A percentile compares a stretch with the other conserved stretches of the same genome.
Evolutionary conservation across 1,140 invertebrate genomes (phyloP).

Genomic region (Drosophila sp.): DNA sequence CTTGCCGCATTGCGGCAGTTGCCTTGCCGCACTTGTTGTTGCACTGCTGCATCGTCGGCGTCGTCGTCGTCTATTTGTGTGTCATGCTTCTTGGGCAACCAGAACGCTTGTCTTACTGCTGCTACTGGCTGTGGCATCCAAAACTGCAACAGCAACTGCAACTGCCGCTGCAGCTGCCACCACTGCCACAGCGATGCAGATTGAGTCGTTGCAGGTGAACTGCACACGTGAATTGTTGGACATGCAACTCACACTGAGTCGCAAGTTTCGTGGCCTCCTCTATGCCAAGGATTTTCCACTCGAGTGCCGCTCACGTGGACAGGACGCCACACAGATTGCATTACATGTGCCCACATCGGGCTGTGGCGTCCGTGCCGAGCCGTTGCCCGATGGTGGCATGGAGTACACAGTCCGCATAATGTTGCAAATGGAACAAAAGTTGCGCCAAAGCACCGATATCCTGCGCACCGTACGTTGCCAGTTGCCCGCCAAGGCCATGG

Average conservation of each 20-base stretch:
- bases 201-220: constrained; percentile 68
- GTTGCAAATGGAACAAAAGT: constrained; percentile 89
- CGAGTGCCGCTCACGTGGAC: constrained; percentile 87
- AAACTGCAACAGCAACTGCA: not conserved
- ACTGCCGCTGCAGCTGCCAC: constrained; percentile 2
- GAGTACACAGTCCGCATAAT: constrained; percentile 88
- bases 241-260: constrained; percentile 86
- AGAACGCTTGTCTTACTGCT: constrained; percentile 52
- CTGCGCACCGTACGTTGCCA: constrained; percentile 86
- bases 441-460: constrained; percentile 89
- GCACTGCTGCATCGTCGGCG: constrained; percentile 1
- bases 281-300: constrained; percentile 90
- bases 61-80: constrained; percentile 55
- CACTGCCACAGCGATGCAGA: constrained; percentile 50
- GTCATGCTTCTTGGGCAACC: constrained; percentile 78
- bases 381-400: constrained; percentile 85
- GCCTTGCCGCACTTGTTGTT: constrained; percentile 14
- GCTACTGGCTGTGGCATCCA: constrained; percentile 8
- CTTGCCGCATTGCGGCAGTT: constrained; percentile 49
- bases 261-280: constrained; percentile 88
- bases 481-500: constrained; percentile 79
- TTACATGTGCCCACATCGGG: constrained; percentile 88
- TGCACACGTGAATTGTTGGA: constrained; percentile 87
- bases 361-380: constrained; percentile 87
- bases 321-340: constrained; percentile 84